Percentiles rank a stretch among this genome's conserved stretches.
These are phyloP conservation scores for Sylvietta virens DNA, from an alignment of 2,113 vertebrate genomes.

Conservation along the genomic window DNA sequence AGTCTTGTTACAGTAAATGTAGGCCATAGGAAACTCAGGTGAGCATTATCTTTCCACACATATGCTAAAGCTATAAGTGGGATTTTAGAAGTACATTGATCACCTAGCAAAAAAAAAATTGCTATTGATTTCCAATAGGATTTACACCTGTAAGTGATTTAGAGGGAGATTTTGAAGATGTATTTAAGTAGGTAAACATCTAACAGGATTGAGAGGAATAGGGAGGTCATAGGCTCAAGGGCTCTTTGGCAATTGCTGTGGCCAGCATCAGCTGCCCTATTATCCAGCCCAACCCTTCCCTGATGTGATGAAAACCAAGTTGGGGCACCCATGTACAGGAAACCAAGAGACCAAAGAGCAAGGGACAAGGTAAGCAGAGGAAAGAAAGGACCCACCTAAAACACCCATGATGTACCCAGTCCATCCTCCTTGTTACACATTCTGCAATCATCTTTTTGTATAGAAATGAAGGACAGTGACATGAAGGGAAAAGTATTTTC, in stretches of 20 bases:
- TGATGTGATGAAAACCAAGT: fast-evolving
- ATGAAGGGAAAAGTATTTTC: background rate
- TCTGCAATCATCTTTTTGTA: background rate
- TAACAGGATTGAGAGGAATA: background rate
- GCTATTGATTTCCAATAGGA: background rate
- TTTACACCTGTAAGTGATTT: background rate
- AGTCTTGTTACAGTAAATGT: background rate
- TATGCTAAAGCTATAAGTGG: background rate
- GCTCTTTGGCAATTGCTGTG: background rate
- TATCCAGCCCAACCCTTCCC: background rate
- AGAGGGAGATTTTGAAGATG: background rate
- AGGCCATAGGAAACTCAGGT: background rate
- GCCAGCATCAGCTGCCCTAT: background rate
- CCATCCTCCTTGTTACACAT: background rate
- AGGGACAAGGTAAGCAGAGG: background rate
- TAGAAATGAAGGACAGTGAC: background rate
- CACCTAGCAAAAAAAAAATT: background rate
- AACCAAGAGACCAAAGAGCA: background rate
- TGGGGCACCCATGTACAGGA: background rate
- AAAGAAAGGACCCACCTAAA: background rate
- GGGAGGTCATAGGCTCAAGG: background rate
- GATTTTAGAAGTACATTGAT: background rate
- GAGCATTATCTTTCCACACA: background rate
- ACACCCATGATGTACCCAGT: background rate
- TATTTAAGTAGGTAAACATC: background rate